Conservation (phyloP, 2,888 invertebrate genomes). For the Acanthosoma haemorrhoidale region DNA sequence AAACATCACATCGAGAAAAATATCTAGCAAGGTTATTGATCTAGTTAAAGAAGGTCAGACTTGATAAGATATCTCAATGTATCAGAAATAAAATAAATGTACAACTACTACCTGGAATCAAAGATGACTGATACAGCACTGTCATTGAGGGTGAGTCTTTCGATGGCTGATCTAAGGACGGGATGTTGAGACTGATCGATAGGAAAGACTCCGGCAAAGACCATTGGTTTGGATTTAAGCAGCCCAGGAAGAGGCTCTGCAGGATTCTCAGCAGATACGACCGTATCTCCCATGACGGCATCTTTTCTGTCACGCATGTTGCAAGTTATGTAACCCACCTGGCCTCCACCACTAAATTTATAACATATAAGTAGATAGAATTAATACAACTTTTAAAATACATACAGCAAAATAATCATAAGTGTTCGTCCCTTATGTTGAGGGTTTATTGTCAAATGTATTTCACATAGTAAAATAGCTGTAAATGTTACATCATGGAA, state of each 20-base stretch:
- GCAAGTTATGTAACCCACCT: conserved; percentile 84
- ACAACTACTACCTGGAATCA: conserved; percentile 76
- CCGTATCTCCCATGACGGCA: conserved; percentile 71
- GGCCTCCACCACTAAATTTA: conserved; percentile 66
- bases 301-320: conserved; percentile 71
- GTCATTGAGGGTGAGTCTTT: conserved; percentile 89
- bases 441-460: too few relatives aligned
- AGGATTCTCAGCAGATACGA: conserved; percentile 46
- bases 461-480: too few relatives aligned
- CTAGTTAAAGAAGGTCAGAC: too few relatives aligned
- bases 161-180: conserved; percentile 71
- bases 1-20: too few relatives aligned
- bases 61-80: too few relatives aligned
- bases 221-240: conserved; percentile 67
- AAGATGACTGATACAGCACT: conserved; percentile 76
- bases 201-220: conserved; percentile 86
- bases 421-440: too few relatives aligned
- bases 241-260: conserved; percentile 58
- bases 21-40: too few relatives aligned
- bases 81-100: too few relatives aligned
- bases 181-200: conserved; percentile 80
- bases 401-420: too few relatives aligned
- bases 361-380: too few relatives aligned
- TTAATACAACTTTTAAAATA: too few relatives aligned
- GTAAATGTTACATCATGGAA: too few relatives aligned